Conservation (phyloP, 2,113 vertebrate species). For the Mustelus asterias region DNA sequence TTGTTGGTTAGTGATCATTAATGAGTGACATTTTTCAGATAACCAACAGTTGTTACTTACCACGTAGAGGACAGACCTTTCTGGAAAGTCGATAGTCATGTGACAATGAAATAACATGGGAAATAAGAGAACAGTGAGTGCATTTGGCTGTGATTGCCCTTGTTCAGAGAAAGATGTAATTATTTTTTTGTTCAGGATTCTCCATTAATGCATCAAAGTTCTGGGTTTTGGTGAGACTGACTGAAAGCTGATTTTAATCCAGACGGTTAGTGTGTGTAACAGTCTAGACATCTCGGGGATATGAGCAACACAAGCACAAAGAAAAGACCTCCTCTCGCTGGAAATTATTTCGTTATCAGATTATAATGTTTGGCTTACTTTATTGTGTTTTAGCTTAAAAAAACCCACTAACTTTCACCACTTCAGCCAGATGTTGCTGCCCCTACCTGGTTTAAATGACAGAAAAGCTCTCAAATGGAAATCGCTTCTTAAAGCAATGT, state of each 20-base stretch:
- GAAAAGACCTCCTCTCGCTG: neutral
- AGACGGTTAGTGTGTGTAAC: neutral
- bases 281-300: neutral
- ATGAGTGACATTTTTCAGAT: neutral
- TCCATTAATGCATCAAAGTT: neutral
- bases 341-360: neutral
- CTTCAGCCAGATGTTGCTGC: neutral
- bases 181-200: neutral
- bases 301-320: neutral
- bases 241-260: neutral
- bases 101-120: neutral
- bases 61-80: neutral
- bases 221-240: neutral
- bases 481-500: neutral
- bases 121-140: neutral
- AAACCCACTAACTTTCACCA: neutral
- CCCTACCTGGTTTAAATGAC: neutral
- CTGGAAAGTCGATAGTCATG: neutral
- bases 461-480: neutral
- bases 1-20: neutral
- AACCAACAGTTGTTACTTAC: neutral
- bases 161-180: neutral
- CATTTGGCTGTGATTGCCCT: neutral
- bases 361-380: neutral
- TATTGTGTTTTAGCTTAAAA: neutral